Evolutionary conservation across 2,888 invertebrate species (phyloP).

Genomic region (Spodoptera picta): DNA sequence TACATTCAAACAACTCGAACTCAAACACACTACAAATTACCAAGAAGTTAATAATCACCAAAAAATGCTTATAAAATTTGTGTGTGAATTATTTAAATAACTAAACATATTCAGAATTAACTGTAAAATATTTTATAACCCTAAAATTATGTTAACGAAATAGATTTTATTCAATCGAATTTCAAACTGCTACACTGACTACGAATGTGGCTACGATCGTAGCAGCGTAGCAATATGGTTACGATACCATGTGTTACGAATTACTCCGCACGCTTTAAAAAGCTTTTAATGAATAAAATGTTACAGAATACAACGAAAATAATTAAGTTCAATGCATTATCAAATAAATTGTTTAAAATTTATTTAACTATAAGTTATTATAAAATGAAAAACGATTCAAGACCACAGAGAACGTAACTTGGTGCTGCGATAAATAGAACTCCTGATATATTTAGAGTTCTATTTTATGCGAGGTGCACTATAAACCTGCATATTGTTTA

Average conservation of each 20-base stretch:
- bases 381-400: slow-evolving; percentile 7
- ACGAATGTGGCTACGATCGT: slow-evolving; percentile 2
- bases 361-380: slow-evolving; percentile 14
- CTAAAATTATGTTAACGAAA: too few species aligned
- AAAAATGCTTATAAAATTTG: slow-evolving; percentile 7
- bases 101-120: too few species aligned
- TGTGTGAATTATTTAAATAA: not conserved
- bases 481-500: slow-evolving; percentile 31
- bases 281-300: too few species aligned
- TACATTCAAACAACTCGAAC: too few species aligned
- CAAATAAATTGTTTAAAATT: slow-evolving; percentile 4
- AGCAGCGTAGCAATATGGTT: not conserved
- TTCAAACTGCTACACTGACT: not conserved
- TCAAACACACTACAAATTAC: slow-evolving; percentile 13
- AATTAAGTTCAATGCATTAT: not conserved
- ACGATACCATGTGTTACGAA: not conserved
- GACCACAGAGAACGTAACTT: slow-evolving; percentile 22
- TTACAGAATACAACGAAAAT: too few species aligned
- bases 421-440: slow-evolving; percentile 33
- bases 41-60: slow-evolving; percentile 27
- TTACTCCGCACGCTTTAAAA: too few species aligned
- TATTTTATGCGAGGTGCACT: slow-evolving; percentile 33
- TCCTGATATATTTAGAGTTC: slow-evolving; percentile 16
- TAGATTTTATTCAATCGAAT: too few species aligned
- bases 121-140: too few species aligned